Conservation (phyloP, 2,113 vertebrate species). For the Microtus richardsoni region DNA sequence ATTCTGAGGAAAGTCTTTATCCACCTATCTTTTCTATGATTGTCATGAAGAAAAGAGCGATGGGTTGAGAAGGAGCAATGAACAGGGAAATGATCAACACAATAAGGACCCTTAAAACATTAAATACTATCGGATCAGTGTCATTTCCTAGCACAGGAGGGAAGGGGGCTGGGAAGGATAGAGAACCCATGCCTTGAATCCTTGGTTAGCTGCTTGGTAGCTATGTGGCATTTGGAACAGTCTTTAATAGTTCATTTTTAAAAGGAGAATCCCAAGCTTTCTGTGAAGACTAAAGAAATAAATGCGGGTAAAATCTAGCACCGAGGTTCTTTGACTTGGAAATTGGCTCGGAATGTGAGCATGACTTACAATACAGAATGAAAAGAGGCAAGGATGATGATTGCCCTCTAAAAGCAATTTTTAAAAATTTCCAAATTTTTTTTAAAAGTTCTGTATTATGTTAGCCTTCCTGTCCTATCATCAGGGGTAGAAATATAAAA, state of each 20-base stretch:
- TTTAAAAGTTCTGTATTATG: background rate
- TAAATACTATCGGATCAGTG: background rate
- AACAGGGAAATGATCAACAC: background rate
- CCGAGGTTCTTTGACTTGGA: background rate
- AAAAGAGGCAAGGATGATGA: background rate
- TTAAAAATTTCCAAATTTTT: background rate
- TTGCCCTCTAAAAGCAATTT: background rate
- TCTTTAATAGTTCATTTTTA: constrained; percentile 6
- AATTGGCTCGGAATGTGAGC: background rate
- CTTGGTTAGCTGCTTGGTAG: background rate
- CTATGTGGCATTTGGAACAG: background rate
- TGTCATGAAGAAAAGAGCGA: background rate
- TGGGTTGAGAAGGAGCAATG: background rate
- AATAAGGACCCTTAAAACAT: background rate
- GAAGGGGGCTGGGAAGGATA: background rate
- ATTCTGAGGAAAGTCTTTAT: background rate
- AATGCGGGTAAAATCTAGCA: background rate
- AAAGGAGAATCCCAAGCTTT: constrained; percentile 10
- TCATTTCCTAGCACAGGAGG: background rate
- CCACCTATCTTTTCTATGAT: background rate
- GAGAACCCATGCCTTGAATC: background rate
- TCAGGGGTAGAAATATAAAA: background rate
- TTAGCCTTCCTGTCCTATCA: background rate
- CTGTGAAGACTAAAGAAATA: background rate
- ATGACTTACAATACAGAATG: background rate